Conservation (phyloP, 2,797 vertebrate species). For the Phoeniculus purpureus region DNA sequence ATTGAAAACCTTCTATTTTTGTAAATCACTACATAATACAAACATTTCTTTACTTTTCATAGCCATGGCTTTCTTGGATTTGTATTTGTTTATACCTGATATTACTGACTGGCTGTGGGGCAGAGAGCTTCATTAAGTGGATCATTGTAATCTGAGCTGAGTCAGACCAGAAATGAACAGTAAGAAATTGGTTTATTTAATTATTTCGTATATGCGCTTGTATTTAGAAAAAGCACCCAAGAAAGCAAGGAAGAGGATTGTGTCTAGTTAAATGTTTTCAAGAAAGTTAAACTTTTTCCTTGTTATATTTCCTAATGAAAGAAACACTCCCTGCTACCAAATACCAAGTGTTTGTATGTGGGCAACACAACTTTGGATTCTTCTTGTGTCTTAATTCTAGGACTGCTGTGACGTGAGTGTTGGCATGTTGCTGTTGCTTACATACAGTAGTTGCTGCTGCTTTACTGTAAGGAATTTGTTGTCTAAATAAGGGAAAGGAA, state of each 20-base stretch:
- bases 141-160: constrained; percentile 21
- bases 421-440: background rate
- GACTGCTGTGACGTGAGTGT: background rate
- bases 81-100: constrained; percentile 28
- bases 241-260: background rate
- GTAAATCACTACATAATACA: background rate
- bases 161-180: constrained; percentile 35
- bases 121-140: constrained; percentile 57
- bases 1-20: background rate
- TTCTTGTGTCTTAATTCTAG: background rate
- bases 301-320: background rate
- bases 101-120: constrained; percentile 63
- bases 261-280: background rate
- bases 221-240: background rate
- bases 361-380: background rate
- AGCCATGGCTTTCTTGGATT: background rate
- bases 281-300: background rate
- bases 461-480: background rate
- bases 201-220: background rate
- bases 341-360: background rate
- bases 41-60: background rate
- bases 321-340: background rate
- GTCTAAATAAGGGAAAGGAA: constrained; percentile 24
- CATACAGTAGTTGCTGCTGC: background rate
- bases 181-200: background rate